These are phyloP conservation scores for Mesorhabditis belari DNA, from an alignment of 2,888 invertebrate genomes.

Conservation along the genomic window DNA sequence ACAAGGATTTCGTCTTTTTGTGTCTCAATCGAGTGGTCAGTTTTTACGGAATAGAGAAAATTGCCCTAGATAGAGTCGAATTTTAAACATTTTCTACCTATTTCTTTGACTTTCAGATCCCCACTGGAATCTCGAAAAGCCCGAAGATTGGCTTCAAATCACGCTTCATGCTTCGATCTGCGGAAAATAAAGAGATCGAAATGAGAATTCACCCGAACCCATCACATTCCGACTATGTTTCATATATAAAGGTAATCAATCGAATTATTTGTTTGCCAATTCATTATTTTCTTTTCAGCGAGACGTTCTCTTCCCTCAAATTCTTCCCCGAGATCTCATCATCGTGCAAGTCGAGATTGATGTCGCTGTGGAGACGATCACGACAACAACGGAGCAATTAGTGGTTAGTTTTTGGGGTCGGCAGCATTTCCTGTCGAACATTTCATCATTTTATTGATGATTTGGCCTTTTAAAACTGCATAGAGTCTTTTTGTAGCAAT, in stretches of 20 bases:
- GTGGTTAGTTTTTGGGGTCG: no score
- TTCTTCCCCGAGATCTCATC: conserved; percentile 51
- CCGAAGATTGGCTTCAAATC: conserved; percentile 49
- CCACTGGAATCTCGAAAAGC: conserved; percentile 10
- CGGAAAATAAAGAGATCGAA: conserved; percentile 53
- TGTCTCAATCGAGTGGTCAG: conserved; percentile 51
- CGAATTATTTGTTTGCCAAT: background rate
- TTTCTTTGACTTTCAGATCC: background rate
- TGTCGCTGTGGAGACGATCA: conserved; percentile 53
- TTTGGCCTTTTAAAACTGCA: no score
- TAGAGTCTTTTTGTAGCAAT: no score
- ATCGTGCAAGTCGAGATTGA: conserved; percentile 53
- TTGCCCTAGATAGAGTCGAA: background rate
- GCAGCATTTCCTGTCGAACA: no score
- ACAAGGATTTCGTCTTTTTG: conserved; percentile 53
- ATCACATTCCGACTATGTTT: conserved; percentile 53
- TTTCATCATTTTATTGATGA: no score
- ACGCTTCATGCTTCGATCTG: conserved; percentile 48
- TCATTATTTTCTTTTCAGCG: conserved; percentile 14
- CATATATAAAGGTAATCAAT: conserved; percentile 43
- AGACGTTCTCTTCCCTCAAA: conserved; percentile 53
- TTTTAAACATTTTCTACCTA: background rate
- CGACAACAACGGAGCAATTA: conserved; percentile 42
- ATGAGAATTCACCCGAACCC: conserved; percentile 53
- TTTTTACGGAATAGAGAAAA: background rate